Evolutionary conservation across 2,113 vertebrate species (phyloP), one percentile per base, ranked within the genome.

Genomic region (Tachycineta bicolor): DNA sequence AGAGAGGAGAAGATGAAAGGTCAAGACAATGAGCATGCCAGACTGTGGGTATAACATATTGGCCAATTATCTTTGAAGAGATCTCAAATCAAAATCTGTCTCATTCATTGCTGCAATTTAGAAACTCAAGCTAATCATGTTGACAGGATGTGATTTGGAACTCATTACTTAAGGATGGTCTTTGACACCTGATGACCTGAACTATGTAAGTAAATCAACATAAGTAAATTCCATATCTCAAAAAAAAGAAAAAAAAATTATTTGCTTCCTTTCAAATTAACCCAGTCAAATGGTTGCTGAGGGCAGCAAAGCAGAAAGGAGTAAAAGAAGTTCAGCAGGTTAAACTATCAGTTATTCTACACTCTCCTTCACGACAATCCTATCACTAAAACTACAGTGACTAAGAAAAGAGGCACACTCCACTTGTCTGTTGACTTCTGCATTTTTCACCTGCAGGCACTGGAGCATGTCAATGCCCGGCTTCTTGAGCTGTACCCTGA

Each of bases 401-500:
- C 55, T 70, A 82, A 85, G 41, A 76, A 18, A 9, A 0, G 26
- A 88, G n/a, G 68, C 68, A 65, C 80, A 46, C 79, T 78, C 47
- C 90, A 71, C 60, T 75, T 53, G 12, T 41, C 43, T 78, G 14
- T 34, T 52, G 43, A 55, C 47, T 43, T 53, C 14, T 19, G 8
- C 47, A 13, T 95, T 94, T 97, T 64, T 22, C 68, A 86, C 93
- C 83, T 53, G 18, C 87, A 98, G 98, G 98, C 98, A 0, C 94
- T 98, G 91, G 99, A 99, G 96, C 98, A 97, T 2, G 99, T 99
- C 86, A 99, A 99, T 94, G 29, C 92, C 25, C 97, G 98, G 24
- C 98, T 99, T 81, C 98, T 99, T 52, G 88, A 98, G 13, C 98
- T 99, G 53, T 99, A 99, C 92, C 99, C 99, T 5, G 98, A 98